Percentiles rank a stretch among this genome's conserved stretches.
phyloP scores from a whole-genome alignment of 2,113 vertebrate genomes.

The western clawed frog (Xenopus tropicalis) region DNA sequence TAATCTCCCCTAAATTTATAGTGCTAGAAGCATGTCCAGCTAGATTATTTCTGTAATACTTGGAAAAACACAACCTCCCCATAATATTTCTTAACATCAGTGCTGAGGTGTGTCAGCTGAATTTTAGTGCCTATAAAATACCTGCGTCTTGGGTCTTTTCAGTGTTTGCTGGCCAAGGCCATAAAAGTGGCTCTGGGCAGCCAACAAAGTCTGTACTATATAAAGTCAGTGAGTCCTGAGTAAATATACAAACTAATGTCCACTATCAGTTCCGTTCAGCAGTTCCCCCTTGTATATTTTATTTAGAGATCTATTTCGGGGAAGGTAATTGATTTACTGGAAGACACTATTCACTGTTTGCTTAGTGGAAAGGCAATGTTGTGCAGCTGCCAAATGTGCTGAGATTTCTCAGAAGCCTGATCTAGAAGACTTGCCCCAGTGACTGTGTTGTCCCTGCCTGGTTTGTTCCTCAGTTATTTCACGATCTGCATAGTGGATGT shows the following conservation, averaged over 20 bases:
- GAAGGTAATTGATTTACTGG: conserved; percentile 18
- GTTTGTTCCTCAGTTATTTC: no score
- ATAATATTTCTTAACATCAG: neutral
- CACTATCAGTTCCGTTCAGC: conserved; percentile 16
- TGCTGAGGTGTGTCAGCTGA: neutral
- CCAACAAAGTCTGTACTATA: conserved; percentile 24
- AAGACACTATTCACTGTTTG: neutral
- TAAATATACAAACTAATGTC: neutral
- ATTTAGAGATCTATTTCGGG: conserved; percentile 9
- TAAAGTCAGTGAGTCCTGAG: neutral
- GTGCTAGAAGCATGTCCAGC: no score
- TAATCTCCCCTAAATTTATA: no score
- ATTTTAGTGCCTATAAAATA: conserved; percentile 15
- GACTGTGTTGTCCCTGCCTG: no score
- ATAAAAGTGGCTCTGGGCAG: conserved; percentile 8
- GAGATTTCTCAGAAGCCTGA: no score
- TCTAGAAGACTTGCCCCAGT: no score
- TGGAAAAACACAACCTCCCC: neutral
- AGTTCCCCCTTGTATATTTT: neutral
- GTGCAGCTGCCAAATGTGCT: no score
- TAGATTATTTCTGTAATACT: no score
- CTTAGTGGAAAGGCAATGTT: no score
- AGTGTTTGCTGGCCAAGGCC: neutral
- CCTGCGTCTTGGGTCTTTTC: conserved; percentile 1
- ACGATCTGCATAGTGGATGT: no score